phyloP scores from a whole-genome alignment of 1,140 invertebrate species.

The Conus betulinus region DNA sequence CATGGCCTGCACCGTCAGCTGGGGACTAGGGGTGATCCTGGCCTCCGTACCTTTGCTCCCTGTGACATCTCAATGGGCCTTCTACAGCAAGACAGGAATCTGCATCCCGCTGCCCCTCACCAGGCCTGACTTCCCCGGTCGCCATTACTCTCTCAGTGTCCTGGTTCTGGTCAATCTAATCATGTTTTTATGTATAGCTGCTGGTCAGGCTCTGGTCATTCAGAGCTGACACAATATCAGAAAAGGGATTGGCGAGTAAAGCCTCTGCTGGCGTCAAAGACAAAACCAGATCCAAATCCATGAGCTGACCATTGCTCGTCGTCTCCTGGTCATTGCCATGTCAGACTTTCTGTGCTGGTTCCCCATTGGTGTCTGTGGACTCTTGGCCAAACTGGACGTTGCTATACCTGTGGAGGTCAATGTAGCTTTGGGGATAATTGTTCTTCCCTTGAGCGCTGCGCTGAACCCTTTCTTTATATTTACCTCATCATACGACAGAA shows the following conservation, averaged over 20 bases:
- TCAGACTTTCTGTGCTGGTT: conserved; percentile 12
- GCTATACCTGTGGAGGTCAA: no score
- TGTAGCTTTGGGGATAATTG: no score
- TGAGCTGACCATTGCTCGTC: conserved; percentile 30
- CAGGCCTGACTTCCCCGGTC: background rate
- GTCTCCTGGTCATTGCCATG: background rate
- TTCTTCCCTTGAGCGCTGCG: no score
- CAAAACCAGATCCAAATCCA: background rate
- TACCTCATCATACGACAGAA: no score
- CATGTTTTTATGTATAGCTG: conserved; percentile 28
- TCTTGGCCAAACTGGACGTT: no score
- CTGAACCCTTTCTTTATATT: no score
- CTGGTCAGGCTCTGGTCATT: conserved; percentile 43
- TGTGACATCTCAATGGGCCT: background rate
- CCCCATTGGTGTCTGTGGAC: background rate
- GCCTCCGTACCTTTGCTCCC: background rate
- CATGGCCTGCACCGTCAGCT: background rate
- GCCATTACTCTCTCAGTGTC: conserved; percentile 4
- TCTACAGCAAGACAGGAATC: conserved; percentile 11
- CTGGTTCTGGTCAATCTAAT: conserved; percentile 47
- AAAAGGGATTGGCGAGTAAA: no score
- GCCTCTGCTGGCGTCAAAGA: no score
- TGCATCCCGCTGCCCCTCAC: background rate
- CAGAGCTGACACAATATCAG: background rate
- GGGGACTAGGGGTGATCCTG: background rate